Conservation (phyloP, 2,797 vertebrate genomes). For the Apodemus agrarius region DNA sequence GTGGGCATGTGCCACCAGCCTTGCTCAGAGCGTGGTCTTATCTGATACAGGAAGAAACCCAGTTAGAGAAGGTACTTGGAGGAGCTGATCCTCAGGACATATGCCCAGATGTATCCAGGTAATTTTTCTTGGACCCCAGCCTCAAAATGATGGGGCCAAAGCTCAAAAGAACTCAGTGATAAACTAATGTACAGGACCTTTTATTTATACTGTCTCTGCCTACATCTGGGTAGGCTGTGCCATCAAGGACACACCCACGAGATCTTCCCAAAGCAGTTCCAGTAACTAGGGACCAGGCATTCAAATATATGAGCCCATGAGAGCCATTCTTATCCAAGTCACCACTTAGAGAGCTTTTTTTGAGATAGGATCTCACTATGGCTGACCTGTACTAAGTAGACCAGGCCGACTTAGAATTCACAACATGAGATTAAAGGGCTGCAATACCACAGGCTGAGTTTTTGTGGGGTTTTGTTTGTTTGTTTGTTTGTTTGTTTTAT, state of each 20-base stretch:
- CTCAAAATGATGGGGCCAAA: not conserved
- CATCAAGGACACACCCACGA: not conserved
- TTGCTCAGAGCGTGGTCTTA: not conserved
- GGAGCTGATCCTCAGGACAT: not conserved
- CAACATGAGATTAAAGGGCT: not conserved
- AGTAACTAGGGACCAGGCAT: not conserved
- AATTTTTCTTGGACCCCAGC: not conserved
- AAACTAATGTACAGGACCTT: not conserved
- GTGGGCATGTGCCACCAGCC: not conserved
- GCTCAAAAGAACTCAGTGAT: not conserved
- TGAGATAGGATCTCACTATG: not conserved
- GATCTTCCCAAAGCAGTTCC: not conserved
- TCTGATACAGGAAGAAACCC: not conserved
- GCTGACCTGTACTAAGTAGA: not conserved
- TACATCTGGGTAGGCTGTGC: not conserved
- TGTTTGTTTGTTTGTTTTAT: not conserved
- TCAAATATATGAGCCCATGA: no score
- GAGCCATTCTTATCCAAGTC: not conserved
- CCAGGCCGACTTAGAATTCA: not conserved
- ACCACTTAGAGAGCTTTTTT: not conserved
- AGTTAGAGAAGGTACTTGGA: not conserved
- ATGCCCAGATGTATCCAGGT: not conserved
- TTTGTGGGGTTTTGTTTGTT: not conserved
- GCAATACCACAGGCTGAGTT: not conserved
- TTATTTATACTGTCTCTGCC: not conserved